phyloP scores from a whole-genome alignment of 1,140 invertebrate genomes.

The Andricus grossulariae region DNA sequence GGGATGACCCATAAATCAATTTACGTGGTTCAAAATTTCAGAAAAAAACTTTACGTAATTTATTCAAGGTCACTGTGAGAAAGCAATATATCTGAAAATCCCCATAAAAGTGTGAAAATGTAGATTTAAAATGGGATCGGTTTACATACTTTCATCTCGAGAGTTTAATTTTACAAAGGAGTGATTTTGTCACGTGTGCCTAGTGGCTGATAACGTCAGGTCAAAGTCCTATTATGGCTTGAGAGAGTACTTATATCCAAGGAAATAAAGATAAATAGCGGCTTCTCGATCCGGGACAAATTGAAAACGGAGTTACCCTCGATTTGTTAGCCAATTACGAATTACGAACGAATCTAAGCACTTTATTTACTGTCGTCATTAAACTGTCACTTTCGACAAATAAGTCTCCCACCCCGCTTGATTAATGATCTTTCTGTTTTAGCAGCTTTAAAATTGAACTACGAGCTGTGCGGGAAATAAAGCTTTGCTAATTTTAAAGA shows the following conservation, averaged over 20 bases:
- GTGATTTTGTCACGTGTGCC: slow-evolving; percentile 7
- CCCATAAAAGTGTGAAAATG: neutral
- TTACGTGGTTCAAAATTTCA: neutral
- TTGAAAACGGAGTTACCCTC: slow-evolving; percentile 12
- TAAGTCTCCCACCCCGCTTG: neutral
- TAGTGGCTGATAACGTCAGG: neutral
- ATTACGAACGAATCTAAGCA: slow-evolving; percentile 17
- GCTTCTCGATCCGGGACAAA: neutral
- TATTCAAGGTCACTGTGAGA: neutral
- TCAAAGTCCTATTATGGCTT: slow-evolving; percentile 15
- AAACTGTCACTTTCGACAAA: slow-evolving; percentile 20
- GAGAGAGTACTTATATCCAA: neutral
- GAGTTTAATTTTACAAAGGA: slow-evolving; percentile 10
- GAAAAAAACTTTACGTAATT: too few species aligned
- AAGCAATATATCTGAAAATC: neutral
- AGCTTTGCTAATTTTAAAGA: slow-evolving; percentile 14
- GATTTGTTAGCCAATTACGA: slow-evolving; percentile 15
- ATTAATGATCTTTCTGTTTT: neutral
- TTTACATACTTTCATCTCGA: neutral
- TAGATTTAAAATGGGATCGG: neutral
- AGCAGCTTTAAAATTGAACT: slow-evolving; percentile 7
- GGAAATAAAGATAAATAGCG: slow-evolving; percentile 3
- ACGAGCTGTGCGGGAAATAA: slow-evolving; percentile 34
- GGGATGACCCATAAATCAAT: too few species aligned
- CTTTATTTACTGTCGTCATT: slow-evolving; percentile 22